phyloP scores from a whole-genome alignment of 2,113 vertebrate genomes.

The Petroica traversi region DNA sequence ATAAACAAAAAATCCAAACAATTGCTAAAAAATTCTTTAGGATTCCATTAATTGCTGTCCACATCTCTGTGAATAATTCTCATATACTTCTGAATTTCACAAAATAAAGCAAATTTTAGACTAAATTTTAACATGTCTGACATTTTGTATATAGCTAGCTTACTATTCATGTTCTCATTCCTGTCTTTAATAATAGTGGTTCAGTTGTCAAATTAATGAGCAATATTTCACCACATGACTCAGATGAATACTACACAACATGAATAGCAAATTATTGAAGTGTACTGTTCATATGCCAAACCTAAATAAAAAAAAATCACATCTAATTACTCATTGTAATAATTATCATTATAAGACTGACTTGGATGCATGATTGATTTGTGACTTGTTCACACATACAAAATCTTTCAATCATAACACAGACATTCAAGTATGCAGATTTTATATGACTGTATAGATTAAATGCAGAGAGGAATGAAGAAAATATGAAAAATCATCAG shows the following conservation, averaged over 20 bases:
- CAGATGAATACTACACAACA: not conserved
- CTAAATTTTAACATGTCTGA: not conserved
- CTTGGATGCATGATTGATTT: constrained; percentile 6
- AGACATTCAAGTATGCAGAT: not conserved
- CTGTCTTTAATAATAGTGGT: not conserved
- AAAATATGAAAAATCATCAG: not conserved
- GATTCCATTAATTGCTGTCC: not conserved
- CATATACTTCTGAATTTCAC: not conserved
- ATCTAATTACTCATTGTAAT: constrained; percentile 16
- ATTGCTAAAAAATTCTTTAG: not conserved
- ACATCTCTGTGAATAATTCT: not conserved
- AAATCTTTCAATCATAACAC: not conserved
- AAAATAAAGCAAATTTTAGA: not conserved
- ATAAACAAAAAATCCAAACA: not conserved
- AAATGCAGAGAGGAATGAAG: not conserved
- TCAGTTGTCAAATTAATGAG: constrained; percentile 11
- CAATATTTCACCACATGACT: not conserved
- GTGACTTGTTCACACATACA: not conserved
- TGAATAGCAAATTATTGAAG: not conserved
- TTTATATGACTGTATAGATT: not conserved
- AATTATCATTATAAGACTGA: not conserved
- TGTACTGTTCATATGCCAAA: not conserved
- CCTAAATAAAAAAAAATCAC: not conserved
- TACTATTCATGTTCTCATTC: not conserved
- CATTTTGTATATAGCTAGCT: not conserved